Base-by-base conservation (phyloP, 2,113 vertebrate species). In the Gallinago paraguaiae region DNA sequence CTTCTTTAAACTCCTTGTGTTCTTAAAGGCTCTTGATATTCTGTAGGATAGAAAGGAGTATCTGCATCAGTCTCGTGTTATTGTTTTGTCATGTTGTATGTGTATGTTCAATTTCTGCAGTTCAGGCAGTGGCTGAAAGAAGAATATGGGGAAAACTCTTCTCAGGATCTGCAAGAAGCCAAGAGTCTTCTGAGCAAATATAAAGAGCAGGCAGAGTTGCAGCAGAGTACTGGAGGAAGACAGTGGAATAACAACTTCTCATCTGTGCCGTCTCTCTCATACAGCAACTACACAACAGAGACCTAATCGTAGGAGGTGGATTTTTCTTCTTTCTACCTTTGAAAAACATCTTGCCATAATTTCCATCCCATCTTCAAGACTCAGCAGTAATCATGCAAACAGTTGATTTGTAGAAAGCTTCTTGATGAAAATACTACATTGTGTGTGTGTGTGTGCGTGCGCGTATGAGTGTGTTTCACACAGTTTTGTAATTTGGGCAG, bases 101-200 rank as follows among this genome's bases (percentile, higher is more conserved):
- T 51, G 18, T 97, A 6, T 93, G 68, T 96, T 92, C 39, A 11
- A 20, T 86, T 70, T 50, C 77, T 97, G 9, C 82, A 99, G 99
- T 98, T 98, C 92, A 98, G 99, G 91, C 98, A 98, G 39, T 99
- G 99, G 99, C 97, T 99, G 61, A 98, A 95, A 82, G 98, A 96
- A 60, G 98, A 98, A 80, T 99, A 98, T 45, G 98, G 99, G 41
- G 98, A 99, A 90, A 99, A 96, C 96, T 98, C 98, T 68, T 98
- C 99, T 96, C 98, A 94, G 69, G 99, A 99, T 63, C 97, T 98
- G 61, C 98, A 99, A 94, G 98, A 99, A 96, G 97, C 99, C 84
- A 98, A 97, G 84, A 97, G 84, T 87, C 98, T 99, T 93, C 98
- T 99, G 86, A 97, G 97, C 91, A 98, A 98, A 94, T 98, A 98